These are phyloP conservation scores for Meloe dianella DNA, from an alignment of 2,888 invertebrate species.

Conservation along the genomic window DNA sequence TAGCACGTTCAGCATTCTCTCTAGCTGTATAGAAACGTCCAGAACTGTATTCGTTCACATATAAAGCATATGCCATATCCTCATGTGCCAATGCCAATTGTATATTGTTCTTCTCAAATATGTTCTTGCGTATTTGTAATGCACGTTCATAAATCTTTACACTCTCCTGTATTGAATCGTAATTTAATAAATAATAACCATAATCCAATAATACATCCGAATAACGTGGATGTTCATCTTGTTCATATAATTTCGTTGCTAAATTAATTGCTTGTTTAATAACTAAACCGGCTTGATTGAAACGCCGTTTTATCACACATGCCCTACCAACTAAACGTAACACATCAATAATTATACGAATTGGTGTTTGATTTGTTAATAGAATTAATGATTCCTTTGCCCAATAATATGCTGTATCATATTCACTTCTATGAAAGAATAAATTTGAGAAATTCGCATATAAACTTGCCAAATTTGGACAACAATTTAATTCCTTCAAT, in stretches of 20 bases:
- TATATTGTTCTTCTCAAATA: constrained; percentile 85
- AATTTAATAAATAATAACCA: constrained; percentile 89
- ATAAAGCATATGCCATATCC: constrained; percentile 91
- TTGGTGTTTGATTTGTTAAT: constrained; percentile 68
- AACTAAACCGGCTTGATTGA: constrained; percentile 79
- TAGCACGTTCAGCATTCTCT: constrained; percentile 83
- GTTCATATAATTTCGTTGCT: constrained; percentile 67
- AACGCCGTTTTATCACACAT: constrained; percentile 87
- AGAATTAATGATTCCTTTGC: constrained; percentile 76
- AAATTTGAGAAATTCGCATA: constrained; percentile 84
- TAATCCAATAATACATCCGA: constrained; percentile 87
- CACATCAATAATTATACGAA: constrained; percentile 70
- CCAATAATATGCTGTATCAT: constrained; percentile 79
- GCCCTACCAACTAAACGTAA: constrained; percentile 86
- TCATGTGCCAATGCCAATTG: constrained; percentile 90
- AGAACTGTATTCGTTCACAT: constrained; percentile 90
- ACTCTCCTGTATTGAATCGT: constrained; percentile 83
- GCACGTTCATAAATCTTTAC: constrained; percentile 84
- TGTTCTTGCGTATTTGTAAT: constrained; percentile 72
- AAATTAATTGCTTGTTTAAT: constrained; percentile 82
- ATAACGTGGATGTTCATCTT: constrained; percentile 77
- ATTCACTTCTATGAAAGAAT: constrained; percentile 85
- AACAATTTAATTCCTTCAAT: constrained; percentile 59
- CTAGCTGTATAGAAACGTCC: constrained; percentile 84
- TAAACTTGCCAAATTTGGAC: constrained; percentile 70